Base-by-base conservation (phyloP, 92 coral and sea anemone species). In the Actinostola sp. region DNA sequence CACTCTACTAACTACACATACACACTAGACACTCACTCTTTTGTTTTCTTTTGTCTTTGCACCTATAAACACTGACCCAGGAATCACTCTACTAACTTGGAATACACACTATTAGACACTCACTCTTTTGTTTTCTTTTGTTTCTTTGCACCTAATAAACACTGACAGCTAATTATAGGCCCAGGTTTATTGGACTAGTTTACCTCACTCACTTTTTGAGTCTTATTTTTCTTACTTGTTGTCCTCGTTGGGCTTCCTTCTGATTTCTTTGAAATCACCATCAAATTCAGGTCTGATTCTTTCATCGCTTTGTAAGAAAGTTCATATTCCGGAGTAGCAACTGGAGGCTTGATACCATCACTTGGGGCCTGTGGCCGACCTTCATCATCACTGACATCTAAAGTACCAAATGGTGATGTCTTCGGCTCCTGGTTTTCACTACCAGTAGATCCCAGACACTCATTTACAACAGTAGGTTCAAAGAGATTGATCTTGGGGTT, bases 231-330 rank as follows among this genome's bases (percentile, higher is more conserved):
- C 77, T 56, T 64, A 79, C 86, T 82, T 73, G 86, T 61, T 85
- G 90, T 38, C 80, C 58, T 54, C 33, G 69, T 61, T 79, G 89
- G 21, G 85, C 86, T 43, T 80, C 82, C 39, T 80, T 63, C 67
- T 86, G 90, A 30, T 75, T n/a, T n/a, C n/a, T n/a, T n/a, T n/a
- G n/a, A n/a, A n/a, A n/a, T n/a, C n/a, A n/a, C n/a, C n/a, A n/a
- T 67, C 72, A 86, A n/a, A n/a, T n/a, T 86, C 10, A 86, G 82
- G 44, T 83, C 86, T n/a, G 76, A 80, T 19, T 80, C 72, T 31
- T 81, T 69, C 45, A 69, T 76, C 11, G 59, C 79, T 44, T 61
- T 42, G 25, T 41, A 44, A n/a, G 79, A 34, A n/a, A 1, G 32
- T 4, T 35, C 13, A 30, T 12, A 27, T 9, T 27, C 20, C 1